Evolutionary conservation across 1,140 invertebrate genomes (phyloP), one percentile per base, ranked within the genome.

Genomic region (Calosoma granatense): DNA sequence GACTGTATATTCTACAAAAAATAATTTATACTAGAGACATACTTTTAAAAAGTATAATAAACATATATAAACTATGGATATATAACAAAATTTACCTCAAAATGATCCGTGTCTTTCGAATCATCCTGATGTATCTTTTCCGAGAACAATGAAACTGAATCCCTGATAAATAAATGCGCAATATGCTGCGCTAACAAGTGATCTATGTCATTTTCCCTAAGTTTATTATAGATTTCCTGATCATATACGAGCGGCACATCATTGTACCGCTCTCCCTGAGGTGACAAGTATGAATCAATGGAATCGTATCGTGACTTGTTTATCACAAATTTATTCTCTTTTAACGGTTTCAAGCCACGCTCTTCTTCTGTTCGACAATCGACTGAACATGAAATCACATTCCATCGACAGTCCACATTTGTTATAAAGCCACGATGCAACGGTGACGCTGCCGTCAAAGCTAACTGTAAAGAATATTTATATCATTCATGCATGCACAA

Each of bases 131-230:
- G 70, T 12, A 99, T 79, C 72, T 97, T 97, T 73, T 99, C 97
- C 30, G 85, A 87, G 76, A 98, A 99, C 21, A 99, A 75, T 15
- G 92, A 93, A 0, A 99, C 88, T 0, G 96, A 90, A 74, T 99
- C 97, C 41, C 97, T 79, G 59, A 99, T 98, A 71, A 99, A 99
- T 51, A 99, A 80, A 78, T 99, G 97, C 36, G 97, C 94, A 60
- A 99, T 84, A 71, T 99, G 97, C 72, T 92, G 82, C 9, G 96
- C 91, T 57, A 99, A 74, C 41, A 91, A 76, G 67, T 88, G 85
- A 75, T 98, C 94, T 60, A 98, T 93, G 56, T 87, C 92, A 67
- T 87, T 90, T 53, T 90, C 84, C 19, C 85, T 70, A 20, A 99
- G 80, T 61, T 89, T 81, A 30, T 88, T 73, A 68, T 90, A 94